A percentile compares a stretch with the other conserved stretches of the same genome.
These are phyloP conservation scores for Aphidius colemani DNA, from an alignment of 2,888 invertebrate species.

Conservation along the genomic window DNA sequence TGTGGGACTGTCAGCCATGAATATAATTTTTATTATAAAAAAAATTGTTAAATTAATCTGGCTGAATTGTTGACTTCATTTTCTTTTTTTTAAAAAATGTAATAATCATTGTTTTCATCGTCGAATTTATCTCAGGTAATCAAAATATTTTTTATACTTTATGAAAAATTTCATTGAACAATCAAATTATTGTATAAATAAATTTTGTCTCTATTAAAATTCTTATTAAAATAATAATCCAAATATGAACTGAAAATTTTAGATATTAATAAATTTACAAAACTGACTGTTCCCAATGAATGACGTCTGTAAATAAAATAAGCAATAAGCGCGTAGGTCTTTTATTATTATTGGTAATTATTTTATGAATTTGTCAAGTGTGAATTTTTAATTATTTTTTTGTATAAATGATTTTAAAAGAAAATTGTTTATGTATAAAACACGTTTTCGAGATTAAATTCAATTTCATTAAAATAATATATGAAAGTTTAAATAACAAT, in stretches of 20 bases:
- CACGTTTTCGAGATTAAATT: constrained; percentile 9
- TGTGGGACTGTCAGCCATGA: constrained; percentile 29
- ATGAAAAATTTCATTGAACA: constrained; percentile 7
- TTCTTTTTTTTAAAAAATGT: constrained; percentile 7
- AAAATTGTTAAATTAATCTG: not conserved
- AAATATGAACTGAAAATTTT: no score
- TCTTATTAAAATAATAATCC: no score
- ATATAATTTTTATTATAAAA: constrained; percentile 15
- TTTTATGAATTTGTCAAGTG: constrained; percentile 18
- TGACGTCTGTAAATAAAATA: constrained; percentile 45
- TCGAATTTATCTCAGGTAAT: constrained; percentile 12
- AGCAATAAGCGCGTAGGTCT: constrained; percentile 45
- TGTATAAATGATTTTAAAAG: constrained; percentile 2
- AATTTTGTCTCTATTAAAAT: no score
- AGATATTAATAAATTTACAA: no score
- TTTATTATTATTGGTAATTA: constrained; percentile 37
- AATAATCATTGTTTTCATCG: constrained; percentile 8
- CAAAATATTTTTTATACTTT: constrained; percentile 19
- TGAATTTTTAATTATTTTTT: constrained; percentile 1
- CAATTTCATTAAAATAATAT: constrained; percentile 44
- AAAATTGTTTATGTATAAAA: constrained; percentile 9
- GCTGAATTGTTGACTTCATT: not conserved
- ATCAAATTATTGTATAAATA: not conserved
- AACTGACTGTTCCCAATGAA: constrained; percentile 14
- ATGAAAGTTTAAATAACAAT: constrained; percentile 15